Base-by-base conservation (phyloP, 2,797 vertebrate species). In the Characodon lateralis region DNA sequence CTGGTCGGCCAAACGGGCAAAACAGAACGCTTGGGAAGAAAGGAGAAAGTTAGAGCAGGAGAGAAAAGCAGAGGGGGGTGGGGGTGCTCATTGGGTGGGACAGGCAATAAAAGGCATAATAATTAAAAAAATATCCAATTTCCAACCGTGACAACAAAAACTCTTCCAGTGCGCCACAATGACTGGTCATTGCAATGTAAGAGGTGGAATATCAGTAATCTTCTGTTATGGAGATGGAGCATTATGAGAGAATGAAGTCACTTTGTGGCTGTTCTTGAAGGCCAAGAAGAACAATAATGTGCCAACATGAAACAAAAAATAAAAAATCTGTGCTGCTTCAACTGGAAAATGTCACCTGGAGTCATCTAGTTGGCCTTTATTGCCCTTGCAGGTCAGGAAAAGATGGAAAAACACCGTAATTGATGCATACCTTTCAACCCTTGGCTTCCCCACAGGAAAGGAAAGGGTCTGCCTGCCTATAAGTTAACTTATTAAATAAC, bases 1-100 rank as follows among this genome's bases (percentile, higher is more conserved):
- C 85, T 72, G 4, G 73, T 78, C 73, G 12, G 6, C 43, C 75
- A 85, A 88, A 94, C 86, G 90, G 77, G 78, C 87, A 89, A 89
- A 90, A 87, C 91, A 92, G 79, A 73, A 75, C 1, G 20, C 74
- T 66, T 18, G 16, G 58, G 72, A 43, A 43, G 55, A 81, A 43
- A 77, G 78, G 53, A 73, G 73, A 74, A 78, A 59, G 74, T 61
- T 69, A 43, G 68, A 79, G 56, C 22, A 2, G 4, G 75, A 35
- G 50, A 55, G 59, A 12, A 12, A 13, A 6, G 35, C 22, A 22
- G 20, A 77, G 76, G 18, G 26, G 35, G 48, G 63, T 56, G 43
- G 18, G 26, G 48, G 63, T 56, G 43, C 3, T 69, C 28, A 0
- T 51, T 18, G 10, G 16, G 22, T 26, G 18, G 20, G 35, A 14